Base-by-base conservation (phyloP, 2,888 invertebrate genomes). In the Leuctra nigra region DNA sequence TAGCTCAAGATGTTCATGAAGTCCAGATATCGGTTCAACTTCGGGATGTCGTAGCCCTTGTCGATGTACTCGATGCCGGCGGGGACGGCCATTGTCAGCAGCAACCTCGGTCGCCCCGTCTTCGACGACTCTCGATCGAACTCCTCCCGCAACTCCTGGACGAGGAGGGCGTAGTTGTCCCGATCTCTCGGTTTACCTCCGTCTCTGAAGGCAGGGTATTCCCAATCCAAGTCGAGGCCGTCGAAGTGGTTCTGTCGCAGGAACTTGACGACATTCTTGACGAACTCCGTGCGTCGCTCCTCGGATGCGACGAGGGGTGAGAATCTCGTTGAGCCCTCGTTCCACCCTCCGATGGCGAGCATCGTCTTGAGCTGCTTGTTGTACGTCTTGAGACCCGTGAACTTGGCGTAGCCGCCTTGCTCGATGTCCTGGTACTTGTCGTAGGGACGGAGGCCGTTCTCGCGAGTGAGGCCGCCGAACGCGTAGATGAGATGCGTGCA, bases 391-490 rank as follows among this genome's bases (percentile, higher is more conserved):
- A 94, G 77, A 0, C 92, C 93, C 36, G 86, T 92, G 74, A 94
- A 94, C 75, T 94, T 94, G 20, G 92, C 91, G 72, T 93, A 94
- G 41, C 94, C 94, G 69, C 93, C 93, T 83, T 94, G 92, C 69
- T 94, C 94, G 68, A 94, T 87, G 70, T 95, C 94, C 75, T 94
- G 94, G 71, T 94, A 94, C 70, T 93, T 92, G 74, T 95, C 94
- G 70, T 92, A 94, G 1, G 93, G 92, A 65, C 91, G 90, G 65
- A 95, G 77, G 16, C 89, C 85, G 72, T 91, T 92, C 69, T 93
- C 92, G 72, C 91, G 90, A 60, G 91, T 91, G 70, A 93, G 88
- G 20, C 92, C 92, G 54, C 91, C 93, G 70, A 94, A 94, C 4
- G 93, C 93, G 73, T 94, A 94, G 63, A 94, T 83, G 64, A 94